Evolutionary conservation across 2,888 invertebrate genomes (phyloP).

Genomic region (Oscheius sp.): DNA sequence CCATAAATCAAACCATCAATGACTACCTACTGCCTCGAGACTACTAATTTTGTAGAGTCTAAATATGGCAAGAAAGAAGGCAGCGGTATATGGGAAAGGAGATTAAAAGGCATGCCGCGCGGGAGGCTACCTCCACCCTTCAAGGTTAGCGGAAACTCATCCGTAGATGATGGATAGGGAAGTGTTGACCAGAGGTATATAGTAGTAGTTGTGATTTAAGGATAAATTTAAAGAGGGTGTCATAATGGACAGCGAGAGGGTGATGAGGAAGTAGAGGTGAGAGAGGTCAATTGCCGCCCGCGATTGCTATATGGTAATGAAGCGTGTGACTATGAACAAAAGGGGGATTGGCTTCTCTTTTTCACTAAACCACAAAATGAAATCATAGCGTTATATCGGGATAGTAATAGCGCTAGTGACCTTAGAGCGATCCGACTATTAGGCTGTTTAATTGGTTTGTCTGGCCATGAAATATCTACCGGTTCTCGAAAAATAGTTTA

Average conservation of each 20-base stretch:
- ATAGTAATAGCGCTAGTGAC: too few species aligned
- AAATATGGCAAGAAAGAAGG: neutral
- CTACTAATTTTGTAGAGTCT: constrained; percentile 8
- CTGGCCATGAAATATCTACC: constrained; percentile 20
- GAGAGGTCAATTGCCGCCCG: neutral
- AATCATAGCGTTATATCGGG: neutral
- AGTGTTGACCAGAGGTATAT: constrained; percentile 8
- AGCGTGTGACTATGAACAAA: neutral
- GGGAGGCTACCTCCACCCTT: constrained; percentile 1
- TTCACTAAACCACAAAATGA: neutral
- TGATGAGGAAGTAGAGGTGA: neutral
- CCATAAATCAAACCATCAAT: constrained; percentile 6
- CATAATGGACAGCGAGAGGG: neutral
- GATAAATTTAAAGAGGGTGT: neutral
- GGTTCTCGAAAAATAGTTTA: constrained; percentile 3
- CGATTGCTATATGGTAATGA: neutral
- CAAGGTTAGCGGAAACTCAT: constrained; percentile 30
- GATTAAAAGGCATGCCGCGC: constrained; percentile 5
- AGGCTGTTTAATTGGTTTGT: constrained; percentile 10
- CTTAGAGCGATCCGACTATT: constrained; percentile 9
- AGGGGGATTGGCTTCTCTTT: neutral
- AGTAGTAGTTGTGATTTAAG: constrained; percentile 9
- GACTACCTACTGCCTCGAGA: neutral
- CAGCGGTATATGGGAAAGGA: constrained; percentile 1
- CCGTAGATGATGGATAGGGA: constrained; percentile 26